Evolutionary conservation across 2,113 vertebrate species (phyloP).

Genomic region (Zingel zingel): DNA sequence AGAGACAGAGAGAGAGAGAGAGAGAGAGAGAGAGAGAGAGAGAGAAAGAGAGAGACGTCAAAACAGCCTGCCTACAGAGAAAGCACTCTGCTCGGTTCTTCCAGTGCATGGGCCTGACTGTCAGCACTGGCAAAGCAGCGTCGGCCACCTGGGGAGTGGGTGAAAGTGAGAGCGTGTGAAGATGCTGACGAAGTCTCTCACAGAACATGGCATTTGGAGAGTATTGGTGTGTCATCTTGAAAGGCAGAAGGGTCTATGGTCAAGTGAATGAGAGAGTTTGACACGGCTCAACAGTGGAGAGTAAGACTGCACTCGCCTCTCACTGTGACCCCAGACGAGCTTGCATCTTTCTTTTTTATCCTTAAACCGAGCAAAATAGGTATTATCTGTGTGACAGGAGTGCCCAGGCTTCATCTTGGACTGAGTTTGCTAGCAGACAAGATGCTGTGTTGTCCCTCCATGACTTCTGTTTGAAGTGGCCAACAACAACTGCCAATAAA

Average conservation of each 20-base stretch:
- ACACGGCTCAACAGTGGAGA: slow-evolving; percentile 48
- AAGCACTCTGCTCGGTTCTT: slow-evolving; percentile 61
- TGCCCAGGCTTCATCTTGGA: slow-evolving; percentile 7
- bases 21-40: slow-evolving; percentile 15
- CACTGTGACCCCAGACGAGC: slow-evolving; percentile 21
- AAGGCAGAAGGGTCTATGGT: slow-evolving; percentile 56
- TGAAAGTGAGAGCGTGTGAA: slow-evolving; percentile 73
- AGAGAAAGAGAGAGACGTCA: slow-evolving; percentile 37
- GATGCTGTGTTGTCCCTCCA: slow-evolving; percentile 21
- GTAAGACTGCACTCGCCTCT: slow-evolving; percentile 44
- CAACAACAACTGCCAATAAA: slow-evolving; percentile 18
- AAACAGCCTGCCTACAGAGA: slow-evolving; percentile 66
- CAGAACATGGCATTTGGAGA: slow-evolving; percentile 60
- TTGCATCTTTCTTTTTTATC: slow-evolving; percentile 11
- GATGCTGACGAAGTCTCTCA: slow-evolving; percentile 69
- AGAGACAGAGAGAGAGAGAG: slow-evolving; percentile 12
- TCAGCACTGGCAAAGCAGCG: slow-evolving; percentile 59
- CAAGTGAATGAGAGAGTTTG: slow-evolving; percentile 54
- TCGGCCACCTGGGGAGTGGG: slow-evolving; percentile 72
- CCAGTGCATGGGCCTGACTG: slow-evolving; percentile 57
- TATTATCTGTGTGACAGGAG: slow-evolving; percentile 29
- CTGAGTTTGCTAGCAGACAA: not conserved
- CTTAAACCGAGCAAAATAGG: slow-evolving; percentile 33
- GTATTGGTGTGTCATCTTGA: slow-evolving; percentile 55
- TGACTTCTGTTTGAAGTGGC: slow-evolving; percentile 36